phyloP scores from a whole-genome alignment of 2,113 vertebrate species.

The Cyanoderma ruficeps region DNA sequence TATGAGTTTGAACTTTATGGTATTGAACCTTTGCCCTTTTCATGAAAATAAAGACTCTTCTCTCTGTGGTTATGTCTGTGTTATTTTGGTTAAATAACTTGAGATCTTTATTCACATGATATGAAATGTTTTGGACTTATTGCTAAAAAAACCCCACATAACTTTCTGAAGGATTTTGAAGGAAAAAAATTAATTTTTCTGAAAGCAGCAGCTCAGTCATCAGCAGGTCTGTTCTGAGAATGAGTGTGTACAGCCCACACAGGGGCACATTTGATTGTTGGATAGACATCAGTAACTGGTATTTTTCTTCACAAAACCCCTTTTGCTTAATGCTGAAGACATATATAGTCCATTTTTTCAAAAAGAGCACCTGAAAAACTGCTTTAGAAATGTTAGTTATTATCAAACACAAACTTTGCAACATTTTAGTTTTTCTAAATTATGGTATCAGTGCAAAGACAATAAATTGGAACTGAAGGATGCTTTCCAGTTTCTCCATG shows the following conservation, averaged over 20 bases:
- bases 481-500: not conserved
- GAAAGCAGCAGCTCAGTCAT: not conserved
- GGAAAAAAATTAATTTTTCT: not conserved
- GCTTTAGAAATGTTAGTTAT: not conserved
- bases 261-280: not conserved
- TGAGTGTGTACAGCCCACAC: not conserved
- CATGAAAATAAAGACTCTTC: not conserved
- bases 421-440: constrained; percentile 6
- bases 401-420: not conserved
- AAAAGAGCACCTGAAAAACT: not conserved
- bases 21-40: not conserved
- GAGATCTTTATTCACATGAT: not conserved
- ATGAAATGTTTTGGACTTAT: not conserved
- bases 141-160: not conserved
- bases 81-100: not conserved
- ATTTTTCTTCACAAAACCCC: not conserved
- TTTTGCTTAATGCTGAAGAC: not conserved
- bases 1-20: not conserved
- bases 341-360: not conserved
- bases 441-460: not conserved
- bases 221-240: not conserved
- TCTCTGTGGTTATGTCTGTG: not conserved
- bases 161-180: not conserved
- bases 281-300: not conserved
- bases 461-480: not conserved